These are phyloP conservation scores for Mareca penelope DNA, from an alignment of 2,797 vertebrate species.

Conservation along the genomic window DNA sequence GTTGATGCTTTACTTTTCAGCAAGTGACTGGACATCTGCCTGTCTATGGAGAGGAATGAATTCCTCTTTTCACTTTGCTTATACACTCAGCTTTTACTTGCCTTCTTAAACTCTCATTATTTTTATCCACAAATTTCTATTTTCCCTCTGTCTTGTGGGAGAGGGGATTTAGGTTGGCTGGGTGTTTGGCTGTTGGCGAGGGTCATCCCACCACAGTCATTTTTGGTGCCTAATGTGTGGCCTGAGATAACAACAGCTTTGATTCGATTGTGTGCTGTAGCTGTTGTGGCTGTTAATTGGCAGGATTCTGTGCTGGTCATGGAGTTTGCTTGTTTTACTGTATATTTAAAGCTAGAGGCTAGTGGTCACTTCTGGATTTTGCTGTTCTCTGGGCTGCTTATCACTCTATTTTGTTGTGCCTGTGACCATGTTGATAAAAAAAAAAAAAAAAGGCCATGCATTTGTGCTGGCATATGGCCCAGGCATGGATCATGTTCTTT, in stretches of 20 bases:
- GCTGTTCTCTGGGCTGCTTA: neutral
- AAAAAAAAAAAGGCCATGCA: neutral
- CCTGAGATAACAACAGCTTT: neutral
- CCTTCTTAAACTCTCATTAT: neutral
- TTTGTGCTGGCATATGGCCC: neutral
- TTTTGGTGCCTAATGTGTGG: neutral
- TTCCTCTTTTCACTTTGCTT: neutral
- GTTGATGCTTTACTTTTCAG: neutral
- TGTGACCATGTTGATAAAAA: neutral
- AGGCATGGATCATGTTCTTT: neutral
- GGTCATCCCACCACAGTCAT: neutral
- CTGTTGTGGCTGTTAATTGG: neutral
- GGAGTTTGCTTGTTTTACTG: neutral
- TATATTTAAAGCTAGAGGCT: neutral
- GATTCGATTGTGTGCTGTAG: neutral
- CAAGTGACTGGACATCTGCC: neutral
- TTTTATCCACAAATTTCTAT: neutral
- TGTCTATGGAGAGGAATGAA: neutral
- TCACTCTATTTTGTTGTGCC: neutral
- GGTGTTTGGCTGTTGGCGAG: neutral
- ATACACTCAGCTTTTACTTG: neutral
- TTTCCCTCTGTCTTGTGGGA: neutral
- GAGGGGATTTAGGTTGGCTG: fast-evolving
- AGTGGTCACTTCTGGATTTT: neutral
- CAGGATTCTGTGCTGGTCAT: neutral